Percentiles rank a stretch among this genome's conserved stretches.
Evolutionary conservation across 2,888 invertebrate species (phyloP).

Genomic region (Drosophila ochracea): DNA sequence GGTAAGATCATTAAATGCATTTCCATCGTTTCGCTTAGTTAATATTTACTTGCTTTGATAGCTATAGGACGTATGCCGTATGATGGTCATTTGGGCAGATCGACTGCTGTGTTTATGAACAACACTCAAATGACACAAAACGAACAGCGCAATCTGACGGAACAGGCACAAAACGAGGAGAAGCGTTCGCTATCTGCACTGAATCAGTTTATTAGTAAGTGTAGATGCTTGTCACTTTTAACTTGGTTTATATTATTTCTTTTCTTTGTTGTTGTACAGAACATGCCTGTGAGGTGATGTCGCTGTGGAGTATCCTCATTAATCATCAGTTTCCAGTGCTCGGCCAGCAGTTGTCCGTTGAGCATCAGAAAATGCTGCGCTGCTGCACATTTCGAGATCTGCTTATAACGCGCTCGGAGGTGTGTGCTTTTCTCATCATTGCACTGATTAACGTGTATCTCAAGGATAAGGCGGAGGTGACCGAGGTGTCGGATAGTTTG

Average conservation of each 20-base stretch:
- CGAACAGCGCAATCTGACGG: constrained; percentile 83
- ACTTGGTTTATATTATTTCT: background rate
- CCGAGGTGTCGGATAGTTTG: constrained; percentile 94
- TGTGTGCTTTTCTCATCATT: constrained; percentile 91
- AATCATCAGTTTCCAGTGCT: constrained; percentile 96
- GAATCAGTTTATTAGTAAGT: constrained; percentile 89
- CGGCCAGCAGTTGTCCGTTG: constrained; percentile 89
- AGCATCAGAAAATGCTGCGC: constrained; percentile 88
- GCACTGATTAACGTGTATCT: constrained; percentile 96
- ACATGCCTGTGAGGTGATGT: constrained; percentile 94
- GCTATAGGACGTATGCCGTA: constrained; percentile 66
- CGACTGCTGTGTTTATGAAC: constrained; percentile 65
- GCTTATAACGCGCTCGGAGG: constrained; percentile 86
- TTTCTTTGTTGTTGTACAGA: constrained; percentile 76
- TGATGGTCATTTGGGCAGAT: constrained; percentile 66
- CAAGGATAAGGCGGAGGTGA: constrained; percentile 97
- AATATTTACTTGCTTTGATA: constrained; percentile 26
- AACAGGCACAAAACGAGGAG: constrained; percentile 88
- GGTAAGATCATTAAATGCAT: constrained; percentile 51
- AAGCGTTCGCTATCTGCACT: constrained; percentile 92
- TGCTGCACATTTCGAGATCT: constrained; percentile 87
- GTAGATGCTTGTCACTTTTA: background rate
- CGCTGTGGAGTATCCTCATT: constrained; percentile 96
- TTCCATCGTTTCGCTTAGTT: background rate
- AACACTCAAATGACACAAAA: constrained; percentile 61